These are phyloP conservation scores for Antedon bifida DNA, from an alignment of 35 echinoderm and acorn worm genomes.

Conservation along the genomic window DNA sequence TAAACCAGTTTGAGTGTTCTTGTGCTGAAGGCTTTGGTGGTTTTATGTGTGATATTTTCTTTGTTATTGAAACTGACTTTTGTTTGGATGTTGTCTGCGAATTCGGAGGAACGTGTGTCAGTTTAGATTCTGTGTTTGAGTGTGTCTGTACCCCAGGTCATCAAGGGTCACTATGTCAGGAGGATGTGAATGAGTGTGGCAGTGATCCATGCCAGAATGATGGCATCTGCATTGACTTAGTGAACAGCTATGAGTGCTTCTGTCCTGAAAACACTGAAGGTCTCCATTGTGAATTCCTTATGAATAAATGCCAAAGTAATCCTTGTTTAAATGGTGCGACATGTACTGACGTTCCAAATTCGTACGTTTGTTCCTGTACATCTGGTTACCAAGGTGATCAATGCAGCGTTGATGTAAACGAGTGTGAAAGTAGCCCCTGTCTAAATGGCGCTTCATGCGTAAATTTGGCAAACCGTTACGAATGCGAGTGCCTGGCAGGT, in stretches of 20 bases:
- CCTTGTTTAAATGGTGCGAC: not conserved
- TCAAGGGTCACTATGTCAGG: too few species aligned
- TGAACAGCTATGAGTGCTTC: not conserved
- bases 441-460: not conserved
- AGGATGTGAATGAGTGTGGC: not conserved
- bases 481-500: conserved; percentile 8
- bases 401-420: conserved; percentile 4
- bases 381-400: not conserved
- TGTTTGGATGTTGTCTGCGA: too few species aligned
- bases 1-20: conserved; percentile 9
- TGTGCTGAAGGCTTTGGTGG: conserved; percentile 37
- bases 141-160: too few species aligned
- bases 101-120: too few species aligned
- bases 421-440: conserved; percentile 30
- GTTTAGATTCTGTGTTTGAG: too few species aligned
- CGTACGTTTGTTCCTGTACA: not conserved
- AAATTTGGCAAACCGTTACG: not conserved
- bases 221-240: not conserved
- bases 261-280: not conserved
- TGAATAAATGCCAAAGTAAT: not conserved
- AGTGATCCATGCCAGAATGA: not conserved
- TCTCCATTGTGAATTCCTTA: not conserved
- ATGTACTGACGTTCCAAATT: not conserved
- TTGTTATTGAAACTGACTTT: too few species aligned
- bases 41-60: conserved; percentile 20